Evolutionary conservation across 2,797 vertebrate genomes (phyloP).

Genomic region (Mus spretus): DNA sequence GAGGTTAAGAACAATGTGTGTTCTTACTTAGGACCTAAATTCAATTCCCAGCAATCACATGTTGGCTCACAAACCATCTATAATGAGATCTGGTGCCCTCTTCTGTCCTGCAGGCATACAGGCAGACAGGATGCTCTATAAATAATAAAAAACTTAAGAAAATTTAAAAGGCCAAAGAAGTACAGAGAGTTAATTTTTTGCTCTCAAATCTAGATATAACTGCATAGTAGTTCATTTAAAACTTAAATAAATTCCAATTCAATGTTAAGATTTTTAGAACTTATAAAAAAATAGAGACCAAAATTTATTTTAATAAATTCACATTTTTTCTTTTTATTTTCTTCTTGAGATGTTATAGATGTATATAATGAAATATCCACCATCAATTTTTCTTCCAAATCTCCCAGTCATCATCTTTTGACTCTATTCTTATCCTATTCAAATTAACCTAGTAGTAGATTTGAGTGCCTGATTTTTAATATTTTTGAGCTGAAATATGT

Average conservation of each 20-base stretch:
- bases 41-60: too few relatives aligned
- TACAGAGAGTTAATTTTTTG: too few relatives aligned
- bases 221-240: neutral
- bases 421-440: accelerated
- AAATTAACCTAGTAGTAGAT: neutral
- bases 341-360: neutral
- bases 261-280: neutral
- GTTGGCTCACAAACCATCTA: too few relatives aligned
- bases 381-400: too few relatives aligned
- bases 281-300: neutral
- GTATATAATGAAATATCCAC: neutral
- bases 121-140: too few relatives aligned
- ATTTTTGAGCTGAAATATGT: neutral
- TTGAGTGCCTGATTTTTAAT: neutral
- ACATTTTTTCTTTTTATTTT: neutral
- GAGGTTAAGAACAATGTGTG: too few relatives aligned
- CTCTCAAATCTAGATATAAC: neutral
- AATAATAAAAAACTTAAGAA: too few relatives aligned
- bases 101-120: too few relatives aligned
- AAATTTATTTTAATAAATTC: neutral
- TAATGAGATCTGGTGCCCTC: too few relatives aligned
- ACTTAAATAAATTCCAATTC: neutral
- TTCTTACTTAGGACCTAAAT: too few relatives aligned
- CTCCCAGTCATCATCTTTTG: too few relatives aligned
- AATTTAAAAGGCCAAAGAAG: neutral